Percentiles rank a stretch among this genome's conserved stretches.
phyloP scores from a whole-genome alignment of 2,797 vertebrate species.

The Siniperca scherzeri region DNA sequence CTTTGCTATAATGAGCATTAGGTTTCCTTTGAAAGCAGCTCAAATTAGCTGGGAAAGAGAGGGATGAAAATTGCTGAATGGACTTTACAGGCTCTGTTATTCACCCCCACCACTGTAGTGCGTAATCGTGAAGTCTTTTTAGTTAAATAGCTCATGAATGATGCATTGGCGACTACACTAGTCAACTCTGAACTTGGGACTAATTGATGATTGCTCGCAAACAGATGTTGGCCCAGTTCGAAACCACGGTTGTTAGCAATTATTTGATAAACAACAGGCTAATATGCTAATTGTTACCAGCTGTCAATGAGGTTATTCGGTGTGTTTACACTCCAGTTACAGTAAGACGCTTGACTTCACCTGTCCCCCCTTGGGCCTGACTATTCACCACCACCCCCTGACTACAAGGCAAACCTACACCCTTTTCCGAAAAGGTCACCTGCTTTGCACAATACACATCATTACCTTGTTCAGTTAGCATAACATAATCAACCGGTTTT shows the following conservation, averaged over 20 bases:
- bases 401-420: constrained; percentile 41
- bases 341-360: constrained; percentile 81
- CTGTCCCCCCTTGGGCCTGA: constrained; percentile 62
- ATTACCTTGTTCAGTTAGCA: constrained; percentile 78
- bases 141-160: constrained; percentile 83
- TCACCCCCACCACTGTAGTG: constrained; percentile 51
- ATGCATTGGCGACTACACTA: constrained; percentile 77
- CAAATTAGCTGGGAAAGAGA: constrained; percentile 67
- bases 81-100: constrained; percentile 67
- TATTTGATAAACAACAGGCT: constrained; percentile 87
- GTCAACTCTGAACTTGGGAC: constrained; percentile 82
- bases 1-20: constrained; percentile 77
- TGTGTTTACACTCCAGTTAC: constrained; percentile 80
- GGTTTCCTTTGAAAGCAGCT: constrained; percentile 77
- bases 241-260: constrained; percentile 81
- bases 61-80: constrained; percentile 67
- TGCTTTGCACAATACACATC: constrained; percentile 66
- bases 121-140: constrained; percentile 70
- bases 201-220: constrained; percentile 82
- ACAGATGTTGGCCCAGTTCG: constrained; percentile 82
- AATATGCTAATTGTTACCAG: constrained; percentile 87
- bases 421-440: constrained; percentile 60
- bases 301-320: constrained; percentile 75
- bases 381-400: constrained; percentile 29
- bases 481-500: constrained; percentile 78